Percentiles rank a stretch among this genome's conserved stretches.
phyloP scores from a whole-genome alignment of 2,797 vertebrate species.

The Sylvilagus floridanus region DNA sequence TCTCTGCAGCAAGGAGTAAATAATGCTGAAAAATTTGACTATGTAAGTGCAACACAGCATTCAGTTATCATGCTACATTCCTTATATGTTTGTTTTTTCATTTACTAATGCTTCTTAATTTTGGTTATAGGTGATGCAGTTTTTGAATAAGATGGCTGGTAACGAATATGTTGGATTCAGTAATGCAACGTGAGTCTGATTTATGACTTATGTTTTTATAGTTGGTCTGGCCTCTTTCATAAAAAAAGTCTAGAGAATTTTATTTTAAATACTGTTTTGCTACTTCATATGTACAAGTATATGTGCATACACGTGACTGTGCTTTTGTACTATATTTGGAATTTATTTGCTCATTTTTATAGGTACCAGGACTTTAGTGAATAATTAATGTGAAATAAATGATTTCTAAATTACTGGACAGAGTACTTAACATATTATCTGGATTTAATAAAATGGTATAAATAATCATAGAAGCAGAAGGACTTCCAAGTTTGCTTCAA shows the following conservation, averaged over 20 bases:
- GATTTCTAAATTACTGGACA: constrained; percentile 28
- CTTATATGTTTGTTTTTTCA: constrained; percentile 40
- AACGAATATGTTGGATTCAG: constrained; percentile 99
- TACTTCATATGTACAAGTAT: not conserved
- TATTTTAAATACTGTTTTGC: constrained; percentile 50
- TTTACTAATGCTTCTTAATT: constrained; percentile 59
- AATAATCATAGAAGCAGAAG: not conserved
- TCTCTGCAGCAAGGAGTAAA: constrained; percentile 95
- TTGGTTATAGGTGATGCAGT: constrained; percentile 95
- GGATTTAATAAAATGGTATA: constrained; percentile 25
- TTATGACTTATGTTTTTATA: constrained; percentile 57
- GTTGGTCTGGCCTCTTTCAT: constrained; percentile 1
- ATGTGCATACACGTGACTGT: not conserved
- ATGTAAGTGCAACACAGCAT: constrained; percentile 91
- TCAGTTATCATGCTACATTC: constrained; percentile 11
- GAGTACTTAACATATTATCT: constrained; percentile 12
- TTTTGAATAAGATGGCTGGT: constrained; percentile 99
- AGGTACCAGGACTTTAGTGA: constrained; percentile 7
- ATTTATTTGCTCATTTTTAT: not conserved
- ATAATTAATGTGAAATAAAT: constrained; percentile 32
- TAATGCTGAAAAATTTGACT: constrained; percentile 99
- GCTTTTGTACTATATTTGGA: constrained; percentile 11
- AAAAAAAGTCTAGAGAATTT: constrained; percentile 9
- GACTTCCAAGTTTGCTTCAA: not conserved
- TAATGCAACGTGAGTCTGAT: constrained; percentile 96